phyloP scores from a whole-genome alignment of 2,797 vertebrate species.

The Ctenochaetus hawaiiensis region DNA sequence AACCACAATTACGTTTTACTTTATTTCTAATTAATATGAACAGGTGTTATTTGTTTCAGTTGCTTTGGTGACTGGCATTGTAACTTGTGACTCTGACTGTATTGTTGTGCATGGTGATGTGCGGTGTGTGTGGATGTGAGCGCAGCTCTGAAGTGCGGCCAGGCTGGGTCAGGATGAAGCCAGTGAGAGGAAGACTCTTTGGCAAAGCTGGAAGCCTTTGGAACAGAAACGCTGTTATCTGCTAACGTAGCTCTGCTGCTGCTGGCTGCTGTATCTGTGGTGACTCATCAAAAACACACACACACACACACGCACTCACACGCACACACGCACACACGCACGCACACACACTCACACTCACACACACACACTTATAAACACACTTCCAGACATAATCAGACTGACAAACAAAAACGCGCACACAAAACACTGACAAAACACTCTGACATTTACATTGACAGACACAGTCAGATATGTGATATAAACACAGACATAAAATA shows the following conservation, averaged over 20 bases:
- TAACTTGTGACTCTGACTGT: not conserved
- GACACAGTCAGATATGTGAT: slow-evolving; percentile 12
- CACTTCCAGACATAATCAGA: slow-evolving; percentile 42
- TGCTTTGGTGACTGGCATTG: not conserved
- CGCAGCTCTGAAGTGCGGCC: slow-evolving; percentile 26
- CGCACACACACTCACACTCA: not conserved
- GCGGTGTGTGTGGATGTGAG: slow-evolving; percentile 32
- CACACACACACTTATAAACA: slow-evolving; percentile 7
- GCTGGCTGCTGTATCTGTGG: slow-evolving; percentile 67
- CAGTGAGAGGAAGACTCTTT: slow-evolving; percentile 55
- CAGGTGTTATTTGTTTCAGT: not conserved
- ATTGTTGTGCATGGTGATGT: not conserved
- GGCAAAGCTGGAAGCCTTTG: slow-evolving; percentile 68
- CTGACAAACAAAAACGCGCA: slow-evolving; percentile 24
- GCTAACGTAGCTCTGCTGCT: slow-evolving; percentile 65
- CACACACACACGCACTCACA: slow-evolving; percentile 30
- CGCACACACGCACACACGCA: slow-evolving; percentile 20
- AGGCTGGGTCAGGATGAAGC: slow-evolving; percentile 45
- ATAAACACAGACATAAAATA: not conserved
- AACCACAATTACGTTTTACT: not conserved
- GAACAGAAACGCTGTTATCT: slow-evolving; percentile 70
- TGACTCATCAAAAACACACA: slow-evolving; percentile 74
- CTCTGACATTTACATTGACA: slow-evolving; percentile 20
- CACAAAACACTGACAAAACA: slow-evolving; percentile 22
- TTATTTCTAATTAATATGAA: not conserved